Base-by-base conservation (phyloP, 2,888 invertebrate genomes). In the Cepaea hortensis region DNA sequence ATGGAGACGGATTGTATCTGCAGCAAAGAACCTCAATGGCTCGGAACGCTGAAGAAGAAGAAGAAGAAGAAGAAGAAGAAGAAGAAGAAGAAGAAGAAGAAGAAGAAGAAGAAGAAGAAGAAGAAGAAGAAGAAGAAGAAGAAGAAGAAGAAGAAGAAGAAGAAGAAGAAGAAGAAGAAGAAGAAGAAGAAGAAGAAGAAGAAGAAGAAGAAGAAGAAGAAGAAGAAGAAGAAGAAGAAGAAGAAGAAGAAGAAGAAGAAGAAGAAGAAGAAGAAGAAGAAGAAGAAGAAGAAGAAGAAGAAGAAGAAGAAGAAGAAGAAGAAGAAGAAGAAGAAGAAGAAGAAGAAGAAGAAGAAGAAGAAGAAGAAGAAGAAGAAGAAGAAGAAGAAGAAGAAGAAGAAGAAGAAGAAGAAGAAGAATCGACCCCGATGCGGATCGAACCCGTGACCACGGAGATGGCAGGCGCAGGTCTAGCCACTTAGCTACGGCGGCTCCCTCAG, bases 191-290 rank as follows among this genome's bases (percentile, higher is more conserved):
- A 61, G 13, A 50, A 81, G 81, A 81, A 81, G 62, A 61, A 50
- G 61, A 61, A 81, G 15, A 81, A 55, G 13, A 55, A 81, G 18
- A 81, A 23, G 35, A 23, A 23, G 35, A 23, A 72, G n/a, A 72
- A 23, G 35, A 48, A 62, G 15, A 48, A 61, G 46, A 73, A 55
- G 11, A 76, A 62, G 23, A 35, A 68, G 55, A 76, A 82, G 13
- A 82, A 81, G 86, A 81, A 83, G 23, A 55, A 65, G 35, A 86
- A 23, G 48, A 82, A 82, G 7, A 77, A 55, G 68, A 81, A 86
- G 13, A 81, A 72, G 68, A 55, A 73, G 77, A 77, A 75, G 61
- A 55, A 65, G 46, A 15, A 46, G n/a, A 23, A 23, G 55, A 61
- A 50, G 13, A 65, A n/a, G 75, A 18, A 76, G n/a, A 20, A 46